Evolutionary conservation across 2,888 invertebrate species (phyloP).

Genomic region (Andrena flavipes): DNA sequence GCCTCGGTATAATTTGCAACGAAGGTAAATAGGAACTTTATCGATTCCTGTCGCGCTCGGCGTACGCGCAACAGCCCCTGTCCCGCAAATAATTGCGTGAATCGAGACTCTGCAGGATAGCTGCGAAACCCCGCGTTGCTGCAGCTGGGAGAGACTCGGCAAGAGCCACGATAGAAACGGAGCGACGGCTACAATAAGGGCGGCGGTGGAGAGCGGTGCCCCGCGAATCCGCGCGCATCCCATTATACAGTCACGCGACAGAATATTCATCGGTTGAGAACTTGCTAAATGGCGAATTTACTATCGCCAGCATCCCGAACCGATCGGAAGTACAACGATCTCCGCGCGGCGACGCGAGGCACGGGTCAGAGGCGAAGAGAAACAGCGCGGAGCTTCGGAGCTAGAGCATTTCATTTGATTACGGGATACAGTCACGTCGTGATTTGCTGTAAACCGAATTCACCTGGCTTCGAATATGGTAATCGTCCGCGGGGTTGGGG

Average conservation of each 20-base stretch:
- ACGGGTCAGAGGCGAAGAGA: conserved; percentile 7
- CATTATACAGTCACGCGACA: conserved; percentile 59
- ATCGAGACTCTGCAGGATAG: conserved; percentile 65
- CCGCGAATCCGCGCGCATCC: conserved; percentile 52
- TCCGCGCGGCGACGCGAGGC: background rate
- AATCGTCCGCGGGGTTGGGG: background rate
- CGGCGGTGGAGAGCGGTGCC: conserved; percentile 23
- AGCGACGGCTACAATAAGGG: conserved; percentile 62
- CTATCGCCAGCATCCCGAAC: conserved; percentile 53
- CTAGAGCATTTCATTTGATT: conserved; percentile 60
- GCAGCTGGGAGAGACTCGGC: conserved; percentile 61
- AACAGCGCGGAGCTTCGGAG: conserved; percentile 14
- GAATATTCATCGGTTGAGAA: conserved; percentile 71
- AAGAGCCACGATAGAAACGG: conserved; percentile 54
- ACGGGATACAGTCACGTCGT: conserved; percentile 42
- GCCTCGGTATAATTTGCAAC: conserved; percentile 47
- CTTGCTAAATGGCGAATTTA: conserved; percentile 70
- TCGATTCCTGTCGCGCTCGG: conserved; percentile 38
- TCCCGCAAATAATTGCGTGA: conserved; percentile 67
- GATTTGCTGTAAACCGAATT: conserved; percentile 38
- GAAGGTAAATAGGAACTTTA: conserved; percentile 54
- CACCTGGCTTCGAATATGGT: background rate
- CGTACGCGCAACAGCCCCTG: conserved; percentile 45
- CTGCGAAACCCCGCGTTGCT: conserved; percentile 42
- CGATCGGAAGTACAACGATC: conserved; percentile 61